A percentile compares a stretch with the other conserved stretches of the same genome.
Evolutionary conservation across 2,113 vertebrate species (phyloP).

Genomic region (Esox niger): DNA sequence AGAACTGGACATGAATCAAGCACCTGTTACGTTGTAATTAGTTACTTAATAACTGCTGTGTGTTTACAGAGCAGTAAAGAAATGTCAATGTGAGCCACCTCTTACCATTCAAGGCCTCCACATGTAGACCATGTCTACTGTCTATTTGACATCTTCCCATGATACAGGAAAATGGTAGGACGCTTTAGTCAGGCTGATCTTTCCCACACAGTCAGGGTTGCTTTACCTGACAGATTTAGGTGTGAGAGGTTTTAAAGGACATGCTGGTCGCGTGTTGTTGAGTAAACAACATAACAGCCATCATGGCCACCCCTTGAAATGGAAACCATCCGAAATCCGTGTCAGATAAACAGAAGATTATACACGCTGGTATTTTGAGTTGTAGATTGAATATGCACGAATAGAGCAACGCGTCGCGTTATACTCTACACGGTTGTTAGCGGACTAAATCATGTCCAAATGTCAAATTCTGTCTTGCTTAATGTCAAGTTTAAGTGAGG

Average conservation of each 20-base stretch:
- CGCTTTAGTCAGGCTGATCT: neutral
- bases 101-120: conserved; percentile 23
- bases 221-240: conserved; percentile 6
- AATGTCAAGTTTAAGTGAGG: neutral
- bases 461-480: too few species aligned
- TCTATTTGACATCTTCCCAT: neutral
- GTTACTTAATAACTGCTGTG: conserved; percentile 60
- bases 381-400: neutral
- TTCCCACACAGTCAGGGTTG: conserved; percentile 1
- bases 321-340: neutral
- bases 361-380: neutral
- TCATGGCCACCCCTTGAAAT: conserved; percentile 10
- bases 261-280: conserved; percentile 11
- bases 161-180: neutral
- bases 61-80: conserved; percentile 55
- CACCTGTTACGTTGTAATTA: conserved; percentile 67
- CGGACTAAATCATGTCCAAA: neutral
- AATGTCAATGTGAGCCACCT: conserved; percentile 20
- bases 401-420: neutral
- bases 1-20: conserved; percentile 55
- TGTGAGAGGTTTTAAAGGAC: neutral
- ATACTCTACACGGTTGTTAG: neutral
- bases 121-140: conserved; percentile 4
- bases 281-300: conserved; percentile 18
- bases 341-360: neutral